Evolutionary conservation across 2,888 invertebrate species (phyloP).

Genomic region (Hipparchia semele): DNA sequence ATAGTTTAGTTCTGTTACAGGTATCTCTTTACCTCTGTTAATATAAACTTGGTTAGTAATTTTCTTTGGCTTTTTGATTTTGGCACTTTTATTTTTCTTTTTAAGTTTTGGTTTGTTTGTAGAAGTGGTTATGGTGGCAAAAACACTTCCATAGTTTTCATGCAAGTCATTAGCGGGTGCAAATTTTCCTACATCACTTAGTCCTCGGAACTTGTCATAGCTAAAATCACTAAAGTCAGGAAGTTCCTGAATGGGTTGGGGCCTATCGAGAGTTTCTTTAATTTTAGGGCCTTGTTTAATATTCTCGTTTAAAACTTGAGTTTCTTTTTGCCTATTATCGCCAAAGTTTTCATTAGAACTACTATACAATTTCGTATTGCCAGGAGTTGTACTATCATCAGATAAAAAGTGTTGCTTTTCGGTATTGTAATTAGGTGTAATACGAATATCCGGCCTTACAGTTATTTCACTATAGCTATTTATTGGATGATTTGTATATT

Average conservation of each 20-base stretch:
- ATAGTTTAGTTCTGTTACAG: conserved; percentile 68
- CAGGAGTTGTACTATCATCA: background rate
- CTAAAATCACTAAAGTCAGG: conserved; percentile 58
- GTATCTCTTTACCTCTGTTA: conserved; percentile 70
- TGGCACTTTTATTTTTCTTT: conserved; percentile 34
- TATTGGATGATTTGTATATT: conserved; percentile 1
- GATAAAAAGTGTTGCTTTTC: background rate
- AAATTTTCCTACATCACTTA: conserved; percentile 56
- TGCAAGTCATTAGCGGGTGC: conserved; percentile 44
- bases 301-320: conserved; percentile 23
- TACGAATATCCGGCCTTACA: background rate
- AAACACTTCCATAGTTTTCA: conserved; percentile 9
- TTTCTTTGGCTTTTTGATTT: conserved; percentile 44
- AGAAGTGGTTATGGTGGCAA: conserved; percentile 41
- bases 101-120: conserved; percentile 16
- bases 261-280: conserved; percentile 35
- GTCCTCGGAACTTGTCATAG: conserved; percentile 55
- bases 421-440: background rate
- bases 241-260: conserved; percentile 53
- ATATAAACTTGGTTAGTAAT: conserved; percentile 50
- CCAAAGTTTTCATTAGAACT: conserved; percentile 15
- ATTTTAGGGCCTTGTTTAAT: conserved; percentile 39
- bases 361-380: background rate
- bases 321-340: conserved; percentile 13
- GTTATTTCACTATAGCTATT: background rate